phyloP scores from a whole-genome alignment of 2,888 invertebrate species.

The Drosophila mimetica region DNA sequence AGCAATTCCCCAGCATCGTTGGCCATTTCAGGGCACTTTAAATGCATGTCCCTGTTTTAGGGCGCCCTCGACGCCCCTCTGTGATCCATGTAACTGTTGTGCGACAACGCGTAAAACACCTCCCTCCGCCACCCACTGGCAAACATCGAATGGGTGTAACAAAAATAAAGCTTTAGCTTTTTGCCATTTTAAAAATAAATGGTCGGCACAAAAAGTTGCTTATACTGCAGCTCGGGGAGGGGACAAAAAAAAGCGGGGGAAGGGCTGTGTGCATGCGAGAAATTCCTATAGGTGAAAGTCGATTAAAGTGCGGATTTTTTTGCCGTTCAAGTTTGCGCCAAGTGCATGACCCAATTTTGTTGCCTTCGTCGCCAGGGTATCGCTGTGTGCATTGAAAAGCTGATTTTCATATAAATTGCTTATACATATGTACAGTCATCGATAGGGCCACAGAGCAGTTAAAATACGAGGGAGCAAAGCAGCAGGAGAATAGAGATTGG shows the following conservation, averaged over 20 bases:
- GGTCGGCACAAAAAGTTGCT: constrained; percentile 32
- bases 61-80: constrained; percentile 1
- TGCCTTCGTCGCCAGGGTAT: constrained; percentile 20
- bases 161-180: constrained; percentile 47
- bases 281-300: constrained; percentile 35
- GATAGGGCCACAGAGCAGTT: constrained; percentile 6
- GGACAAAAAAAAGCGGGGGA: background rate
- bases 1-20: constrained; percentile 52
- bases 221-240: constrained; percentile 16
- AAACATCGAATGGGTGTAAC: constrained; percentile 51
- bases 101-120: constrained; percentile 51
- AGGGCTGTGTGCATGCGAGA: constrained; percentile 1
- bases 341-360: constrained; percentile 55
- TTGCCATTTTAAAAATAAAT: constrained; percentile 54
- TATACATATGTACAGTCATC: constrained; percentile 40
- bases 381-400: constrained; percentile 39
- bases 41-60: constrained; percentile 51
- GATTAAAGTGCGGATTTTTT: constrained; percentile 43
- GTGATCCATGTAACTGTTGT: constrained; percentile 19
- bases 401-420: constrained; percentile 51
- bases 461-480: background rate
- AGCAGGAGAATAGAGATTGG: constrained; percentile 5
- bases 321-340: constrained; percentile 36
- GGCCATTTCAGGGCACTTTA: constrained; percentile 49
- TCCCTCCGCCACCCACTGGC: constrained; percentile 12